phyloP scores from a whole-genome alignment of 2,797 vertebrate species.

The Sitta carolinensis region DNA sequence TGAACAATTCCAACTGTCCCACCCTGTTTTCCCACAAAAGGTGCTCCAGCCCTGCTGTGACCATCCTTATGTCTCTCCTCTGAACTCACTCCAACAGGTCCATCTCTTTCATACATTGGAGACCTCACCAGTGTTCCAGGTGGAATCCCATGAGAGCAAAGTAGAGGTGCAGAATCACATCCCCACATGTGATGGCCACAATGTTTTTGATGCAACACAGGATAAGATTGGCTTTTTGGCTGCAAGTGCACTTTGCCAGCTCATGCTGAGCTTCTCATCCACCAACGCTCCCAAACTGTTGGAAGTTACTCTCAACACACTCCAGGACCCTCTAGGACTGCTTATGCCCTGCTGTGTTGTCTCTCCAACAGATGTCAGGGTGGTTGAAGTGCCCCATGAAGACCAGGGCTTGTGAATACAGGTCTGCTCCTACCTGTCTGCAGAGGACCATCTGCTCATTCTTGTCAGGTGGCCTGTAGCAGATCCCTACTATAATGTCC shows the following conservation, averaged over 20 bases:
- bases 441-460: rapidly evolving
- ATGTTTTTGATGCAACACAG: background rate
- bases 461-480: background rate
- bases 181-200: background rate
- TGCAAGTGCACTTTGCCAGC: background rate
- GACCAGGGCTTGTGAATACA: background rate
- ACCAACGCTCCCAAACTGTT: background rate
- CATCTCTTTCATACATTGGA: background rate
- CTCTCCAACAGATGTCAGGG: background rate
- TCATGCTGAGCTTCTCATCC: background rate
- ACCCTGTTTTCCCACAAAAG: background rate
- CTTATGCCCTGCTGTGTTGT: background rate
- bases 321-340: background rate
- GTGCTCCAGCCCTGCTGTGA: background rate
- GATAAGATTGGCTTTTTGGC: background rate
- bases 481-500: background rate
- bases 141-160: background rate
- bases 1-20: background rate
- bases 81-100: background rate
- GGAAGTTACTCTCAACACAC: background rate
- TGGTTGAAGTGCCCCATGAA: background rate
- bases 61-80: background rate
- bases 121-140: background rate
- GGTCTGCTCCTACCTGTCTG: background rate
- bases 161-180: background rate